Evolutionary conservation across 1,140 invertebrate species (phyloP).

Genomic region (Colletes gigas): DNA sequence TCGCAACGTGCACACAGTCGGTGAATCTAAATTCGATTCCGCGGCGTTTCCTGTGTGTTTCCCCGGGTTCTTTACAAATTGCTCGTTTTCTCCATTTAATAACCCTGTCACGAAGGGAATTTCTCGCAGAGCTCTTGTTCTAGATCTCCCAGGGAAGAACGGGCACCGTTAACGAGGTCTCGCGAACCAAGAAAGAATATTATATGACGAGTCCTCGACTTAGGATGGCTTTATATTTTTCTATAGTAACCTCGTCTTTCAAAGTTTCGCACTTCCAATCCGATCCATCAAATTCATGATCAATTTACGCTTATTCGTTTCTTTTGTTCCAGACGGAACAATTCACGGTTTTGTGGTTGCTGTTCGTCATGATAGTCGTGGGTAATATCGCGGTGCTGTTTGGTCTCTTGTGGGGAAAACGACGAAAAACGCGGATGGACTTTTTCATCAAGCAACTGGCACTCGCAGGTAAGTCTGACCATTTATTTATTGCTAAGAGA

Average conservation of each 20-base stretch:
- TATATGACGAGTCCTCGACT: no score
- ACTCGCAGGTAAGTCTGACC: conserved; percentile 87
- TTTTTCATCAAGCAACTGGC: conserved; percentile 98
- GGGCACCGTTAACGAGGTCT: not conserved
- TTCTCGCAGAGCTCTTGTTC: not conserved
- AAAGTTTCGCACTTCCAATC: not conserved
- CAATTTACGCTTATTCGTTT: not conserved
- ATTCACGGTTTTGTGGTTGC: conserved; percentile 92
- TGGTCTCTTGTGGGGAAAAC: conserved; percentile 91
- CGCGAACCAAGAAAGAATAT: no score
- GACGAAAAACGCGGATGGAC: conserved; percentile 95
- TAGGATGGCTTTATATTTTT: no score
- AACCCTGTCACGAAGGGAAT: conserved; percentile 5
- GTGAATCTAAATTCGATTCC: not conserved
- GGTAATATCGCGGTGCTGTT: conserved; percentile 94
- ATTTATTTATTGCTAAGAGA: not conserved
- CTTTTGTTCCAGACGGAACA: conserved; percentile 91
- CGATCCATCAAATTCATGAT: not conserved
- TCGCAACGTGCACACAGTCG: not conserved
- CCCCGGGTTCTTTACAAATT: not conserved
- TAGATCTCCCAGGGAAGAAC: not conserved
- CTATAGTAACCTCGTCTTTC: no score
- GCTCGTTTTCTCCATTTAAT: conserved; percentile 1
- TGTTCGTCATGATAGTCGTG: conserved; percentile 93
- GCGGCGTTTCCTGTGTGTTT: not conserved